These are phyloP conservation scores for Tetramorium bicarinatum DNA, from an alignment of 2,888 invertebrate genomes.

Conservation along the genomic window DNA sequence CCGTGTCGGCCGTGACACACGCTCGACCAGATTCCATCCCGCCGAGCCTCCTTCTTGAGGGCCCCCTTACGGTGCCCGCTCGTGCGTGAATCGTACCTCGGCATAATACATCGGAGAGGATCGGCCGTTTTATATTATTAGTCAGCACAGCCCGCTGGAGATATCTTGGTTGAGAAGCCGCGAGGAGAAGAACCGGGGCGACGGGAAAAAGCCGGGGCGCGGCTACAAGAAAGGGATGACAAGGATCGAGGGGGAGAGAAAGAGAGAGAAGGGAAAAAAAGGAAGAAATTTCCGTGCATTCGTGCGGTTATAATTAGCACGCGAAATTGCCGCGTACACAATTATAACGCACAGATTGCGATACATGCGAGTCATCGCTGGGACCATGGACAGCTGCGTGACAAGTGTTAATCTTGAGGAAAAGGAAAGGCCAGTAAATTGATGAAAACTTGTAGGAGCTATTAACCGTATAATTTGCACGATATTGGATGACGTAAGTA, in stretches of 20 bases:
- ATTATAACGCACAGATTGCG: constrained; percentile 25
- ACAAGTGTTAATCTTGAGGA: constrained; percentile 3
- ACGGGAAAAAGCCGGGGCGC: constrained; percentile 27
- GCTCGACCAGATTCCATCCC: constrained; percentile 78
- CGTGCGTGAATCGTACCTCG: constrained; percentile 79
- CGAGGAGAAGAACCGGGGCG: constrained; percentile 13
- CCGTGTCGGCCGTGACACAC: constrained; percentile 70
- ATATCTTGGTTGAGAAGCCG: constrained; percentile 3
- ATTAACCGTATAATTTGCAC: constrained; percentile 14
- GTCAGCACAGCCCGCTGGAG: constrained; percentile 54
- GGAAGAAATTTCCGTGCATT: constrained; percentile 30
- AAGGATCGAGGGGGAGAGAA: background rate
- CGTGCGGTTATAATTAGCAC: constrained; percentile 47
- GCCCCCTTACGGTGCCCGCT: constrained; percentile 73
- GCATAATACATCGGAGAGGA: constrained; percentile 69
- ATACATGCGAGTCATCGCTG: constrained; percentile 20
- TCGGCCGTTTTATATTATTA: constrained; percentile 78
- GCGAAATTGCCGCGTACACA: constrained; percentile 35
- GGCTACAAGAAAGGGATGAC: constrained; percentile 33
- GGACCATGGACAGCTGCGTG: constrained; percentile 4
- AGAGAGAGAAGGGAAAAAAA: background rate
- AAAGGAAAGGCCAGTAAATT: background rate
- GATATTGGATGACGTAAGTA: constrained; percentile 10
- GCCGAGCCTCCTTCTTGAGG: constrained; percentile 55
- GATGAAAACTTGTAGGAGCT: background rate